Evolutionary conservation across 2,888 invertebrate species (phyloP).

Genomic region (Trichacis sp.): DNA sequence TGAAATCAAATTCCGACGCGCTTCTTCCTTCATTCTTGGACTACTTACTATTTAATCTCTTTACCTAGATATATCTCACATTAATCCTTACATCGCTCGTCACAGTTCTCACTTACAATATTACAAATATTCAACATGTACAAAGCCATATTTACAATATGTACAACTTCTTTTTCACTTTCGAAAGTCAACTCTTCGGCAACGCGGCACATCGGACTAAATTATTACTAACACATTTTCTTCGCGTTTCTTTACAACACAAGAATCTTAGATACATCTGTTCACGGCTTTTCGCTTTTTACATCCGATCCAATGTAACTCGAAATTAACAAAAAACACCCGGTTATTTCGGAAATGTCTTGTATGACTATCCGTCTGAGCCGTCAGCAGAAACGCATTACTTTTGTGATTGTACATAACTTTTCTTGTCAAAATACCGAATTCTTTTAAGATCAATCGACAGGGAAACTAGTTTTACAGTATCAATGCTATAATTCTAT

Average conservation of each 20-base stretch:
- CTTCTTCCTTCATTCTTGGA: conserved; percentile 53
- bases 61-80: conserved; percentile 54
- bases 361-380: too few relatives aligned
- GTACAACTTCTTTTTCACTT: conserved; percentile 61
- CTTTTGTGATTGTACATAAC: too few relatives aligned
- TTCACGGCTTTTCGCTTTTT: not conserved
- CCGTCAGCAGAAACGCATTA: too few relatives aligned
- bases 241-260: too few relatives aligned
- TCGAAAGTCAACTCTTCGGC: conserved; percentile 28
- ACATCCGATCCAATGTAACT: not conserved
- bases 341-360: too few relatives aligned
- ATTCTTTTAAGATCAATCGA: too few relatives aligned
- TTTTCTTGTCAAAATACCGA: too few relatives aligned
- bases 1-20: conserved; percentile 56
- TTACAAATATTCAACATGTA: conserved; percentile 72
- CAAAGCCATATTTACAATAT: conserved; percentile 73
- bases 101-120: conserved; percentile 52
- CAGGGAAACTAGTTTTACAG: too few relatives aligned
- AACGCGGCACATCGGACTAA: conserved; percentile 41
- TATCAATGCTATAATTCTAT: too few relatives aligned
- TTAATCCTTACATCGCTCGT: conserved; percentile 51
- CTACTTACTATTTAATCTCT: conserved; percentile 58
- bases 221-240: conserved; percentile 11
- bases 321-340: too few relatives aligned
- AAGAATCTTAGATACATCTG: too few relatives aligned